Percentiles rank a stretch among this genome's conserved stretches.
These are phyloP conservation scores for Furcula furcula DNA, from an alignment of 2,888 invertebrate genomes.

Conservation along the genomic window DNA sequence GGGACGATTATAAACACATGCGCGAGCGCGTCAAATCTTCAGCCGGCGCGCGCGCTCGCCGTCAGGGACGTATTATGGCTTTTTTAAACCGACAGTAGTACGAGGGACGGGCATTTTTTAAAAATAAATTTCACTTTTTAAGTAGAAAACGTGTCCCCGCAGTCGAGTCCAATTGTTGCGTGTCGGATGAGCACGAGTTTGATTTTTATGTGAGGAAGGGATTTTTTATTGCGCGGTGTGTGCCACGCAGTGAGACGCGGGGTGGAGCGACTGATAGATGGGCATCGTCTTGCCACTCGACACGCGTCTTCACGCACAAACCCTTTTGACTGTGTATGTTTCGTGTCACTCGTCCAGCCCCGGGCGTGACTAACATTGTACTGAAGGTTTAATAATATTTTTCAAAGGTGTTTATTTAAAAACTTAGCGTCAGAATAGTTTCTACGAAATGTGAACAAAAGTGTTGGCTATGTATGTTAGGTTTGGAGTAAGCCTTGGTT, in stretches of 20 bases:
- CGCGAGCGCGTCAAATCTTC: slow-evolving; percentile 81
- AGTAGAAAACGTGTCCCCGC: slow-evolving; percentile 73
- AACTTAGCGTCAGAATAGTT: slow-evolving; percentile 28
- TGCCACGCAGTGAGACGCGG: slow-evolving; percentile 46
- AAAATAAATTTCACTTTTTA: slow-evolving; percentile 77
- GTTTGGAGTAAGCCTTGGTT: too few relatives aligned
- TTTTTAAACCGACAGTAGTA: slow-evolving; percentile 70
- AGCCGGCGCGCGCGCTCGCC: slow-evolving; percentile 71
- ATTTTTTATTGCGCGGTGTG: slow-evolving; percentile 76
- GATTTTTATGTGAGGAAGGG: slow-evolving; percentile 71
- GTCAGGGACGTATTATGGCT: slow-evolving; percentile 70
- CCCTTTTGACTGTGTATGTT: slow-evolving; percentile 43
- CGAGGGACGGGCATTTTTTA: slow-evolving; percentile 71
- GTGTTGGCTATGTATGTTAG: too few relatives aligned
- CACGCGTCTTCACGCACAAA: slow-evolving; percentile 48
- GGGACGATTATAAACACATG: slow-evolving; percentile 80
- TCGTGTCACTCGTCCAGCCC: slow-evolving; percentile 34
- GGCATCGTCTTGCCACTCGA: slow-evolving; percentile 43
- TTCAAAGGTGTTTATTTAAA: slow-evolving; percentile 29
- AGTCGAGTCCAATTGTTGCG: slow-evolving; percentile 79
- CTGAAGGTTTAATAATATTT: slow-evolving; percentile 16
- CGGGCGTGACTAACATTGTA: slow-evolving; percentile 32
- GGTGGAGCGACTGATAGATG: slow-evolving; percentile 41
- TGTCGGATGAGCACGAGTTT: slow-evolving; percentile 80
- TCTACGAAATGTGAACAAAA: background rate